A percentile compares a stretch with the other conserved stretches of the same genome.
These are phyloP conservation scores for Physella acuta DNA, from an alignment of 1,140 invertebrate genomes.

Conservation along the genomic window DNA sequence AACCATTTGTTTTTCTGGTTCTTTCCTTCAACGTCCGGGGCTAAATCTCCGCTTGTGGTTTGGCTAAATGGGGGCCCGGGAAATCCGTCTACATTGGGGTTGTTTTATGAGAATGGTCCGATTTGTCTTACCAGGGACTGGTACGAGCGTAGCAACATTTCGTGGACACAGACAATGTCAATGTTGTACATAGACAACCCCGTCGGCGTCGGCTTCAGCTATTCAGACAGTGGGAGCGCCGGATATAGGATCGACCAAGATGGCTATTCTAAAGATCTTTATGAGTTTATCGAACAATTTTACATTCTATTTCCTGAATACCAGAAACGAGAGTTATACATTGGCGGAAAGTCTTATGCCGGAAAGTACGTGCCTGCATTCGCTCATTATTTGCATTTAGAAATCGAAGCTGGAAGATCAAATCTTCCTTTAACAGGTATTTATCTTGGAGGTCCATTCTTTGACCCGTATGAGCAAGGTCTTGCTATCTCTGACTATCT, in stretches of 20 bases:
- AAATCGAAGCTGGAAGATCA: slow-evolving; percentile 45
- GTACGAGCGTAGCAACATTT: background rate
- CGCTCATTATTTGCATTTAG: slow-evolving; percentile 73
- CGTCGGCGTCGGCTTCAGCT: slow-evolving; percentile 63
- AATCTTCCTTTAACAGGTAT: slow-evolving; percentile 35
- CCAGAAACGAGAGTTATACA: slow-evolving; percentile 56
- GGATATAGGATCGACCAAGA: slow-evolving; percentile 57
- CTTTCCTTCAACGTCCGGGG: slow-evolving; percentile 69
- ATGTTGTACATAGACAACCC: slow-evolving; percentile 88
- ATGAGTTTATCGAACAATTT: slow-evolving; percentile 56
- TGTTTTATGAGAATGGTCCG: slow-evolving; percentile 80
- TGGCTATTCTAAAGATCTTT: slow-evolving; percentile 53
- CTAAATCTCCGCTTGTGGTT: slow-evolving; percentile 69
- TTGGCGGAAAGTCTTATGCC: slow-evolving; percentile 58
- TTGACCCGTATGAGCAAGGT: background rate
- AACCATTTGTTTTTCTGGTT: slow-evolving; percentile 88
- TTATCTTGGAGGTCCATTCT: slow-evolving; percentile 20
- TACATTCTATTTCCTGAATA: slow-evolving; percentile 57
- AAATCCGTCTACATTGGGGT: slow-evolving; percentile 72
- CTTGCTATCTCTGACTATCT: background rate
- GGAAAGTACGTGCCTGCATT: slow-evolving; percentile 76
- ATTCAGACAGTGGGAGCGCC: slow-evolving; percentile 42
- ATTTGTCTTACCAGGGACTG: background rate
- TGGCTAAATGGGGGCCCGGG: slow-evolving; percentile 85
- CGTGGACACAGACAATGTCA: slow-evolving; percentile 76